Conservation (phyloP, 2,113 vertebrate species). For the Fregata magnificens region DNA sequence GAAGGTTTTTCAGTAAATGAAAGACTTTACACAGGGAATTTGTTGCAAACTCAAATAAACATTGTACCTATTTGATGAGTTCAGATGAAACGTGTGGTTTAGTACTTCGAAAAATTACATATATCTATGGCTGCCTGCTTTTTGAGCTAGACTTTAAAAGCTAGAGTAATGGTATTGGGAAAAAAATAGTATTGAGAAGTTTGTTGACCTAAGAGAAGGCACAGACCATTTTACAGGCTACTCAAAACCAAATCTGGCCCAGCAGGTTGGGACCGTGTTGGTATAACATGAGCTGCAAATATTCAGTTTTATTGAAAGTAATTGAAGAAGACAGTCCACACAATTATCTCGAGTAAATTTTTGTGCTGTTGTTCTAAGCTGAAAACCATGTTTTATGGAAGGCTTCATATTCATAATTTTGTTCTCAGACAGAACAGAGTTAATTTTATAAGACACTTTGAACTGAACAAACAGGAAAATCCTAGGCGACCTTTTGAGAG, state of each 20-base stretch:
- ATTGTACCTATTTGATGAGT: neutral
- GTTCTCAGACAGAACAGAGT: neutral
- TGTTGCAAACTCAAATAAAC: slow-evolving; percentile 18
- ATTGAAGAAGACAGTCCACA: slow-evolving; percentile 34
- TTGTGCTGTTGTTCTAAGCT: neutral
- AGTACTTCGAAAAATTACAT: neutral
- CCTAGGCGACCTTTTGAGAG: neutral
- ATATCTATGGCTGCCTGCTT: neutral
- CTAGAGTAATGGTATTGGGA: neutral
- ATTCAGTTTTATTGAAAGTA: slow-evolving; percentile 67
- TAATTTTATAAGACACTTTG: neutral
- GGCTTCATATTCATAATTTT: neutral
- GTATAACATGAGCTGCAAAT: slow-evolving; percentile 47
- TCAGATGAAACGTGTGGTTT: neutral
- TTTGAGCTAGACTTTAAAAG: neutral
- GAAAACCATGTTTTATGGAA: slow-evolving; percentile 10
- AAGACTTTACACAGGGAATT: slow-evolving; percentile 11
- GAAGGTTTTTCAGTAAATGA: neutral
- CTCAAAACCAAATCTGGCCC: neutral
- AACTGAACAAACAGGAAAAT: neutral
- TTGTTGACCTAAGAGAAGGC: slow-evolving; percentile 4
- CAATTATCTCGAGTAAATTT: slow-evolving; percentile 1
- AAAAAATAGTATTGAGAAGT: neutral
- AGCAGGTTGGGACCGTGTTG: neutral
- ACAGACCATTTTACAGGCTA: slow-evolving; percentile 6